Percentiles rank a stretch among this genome's conserved stretches.
Evolutionary conservation across 1,140 invertebrate species (phyloP).

Genomic region (Meloidogyne floridensis): DNA sequence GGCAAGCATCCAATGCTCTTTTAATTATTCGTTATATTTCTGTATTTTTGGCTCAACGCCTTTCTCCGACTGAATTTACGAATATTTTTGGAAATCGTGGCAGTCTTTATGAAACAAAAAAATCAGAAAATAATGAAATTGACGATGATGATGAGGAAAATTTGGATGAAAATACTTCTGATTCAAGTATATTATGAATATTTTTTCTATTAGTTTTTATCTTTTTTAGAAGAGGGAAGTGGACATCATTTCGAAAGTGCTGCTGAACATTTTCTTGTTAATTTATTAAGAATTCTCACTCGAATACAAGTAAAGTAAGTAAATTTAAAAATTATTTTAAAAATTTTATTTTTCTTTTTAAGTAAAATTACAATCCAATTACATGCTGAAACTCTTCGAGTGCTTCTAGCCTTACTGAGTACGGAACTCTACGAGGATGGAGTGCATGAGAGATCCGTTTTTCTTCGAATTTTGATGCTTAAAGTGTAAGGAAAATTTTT

Average conservation of each 20-base stretch:
- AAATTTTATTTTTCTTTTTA: conserved; percentile 52
- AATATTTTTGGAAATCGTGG: conserved; percentile 46
- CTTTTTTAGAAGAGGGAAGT: conserved; percentile 22
- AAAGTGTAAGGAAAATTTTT: conserved; percentile 14
- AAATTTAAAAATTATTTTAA: conserved; percentile 3
- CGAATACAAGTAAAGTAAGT: conserved; percentile 75
- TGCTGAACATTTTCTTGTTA: conserved; percentile 68
- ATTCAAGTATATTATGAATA: neutral
- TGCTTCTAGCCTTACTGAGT: conserved; percentile 71
- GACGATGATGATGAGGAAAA: conserved; percentile 26
- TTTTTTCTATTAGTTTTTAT: conserved; percentile 27
- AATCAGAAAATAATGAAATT: conserved; percentile 24
- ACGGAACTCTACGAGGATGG: conserved; percentile 68
- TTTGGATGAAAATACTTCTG: neutral
- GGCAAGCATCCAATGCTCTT: conserved; percentile 90
- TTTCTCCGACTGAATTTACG: conserved; percentile 69
- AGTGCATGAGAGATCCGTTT: conserved; percentile 67
- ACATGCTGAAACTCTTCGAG: conserved; percentile 68
- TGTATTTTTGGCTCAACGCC: conserved; percentile 80
- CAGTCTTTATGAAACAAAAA: conserved; percentile 10
- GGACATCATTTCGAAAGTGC: conserved; percentile 16
- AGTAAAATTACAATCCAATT: conserved; percentile 85
- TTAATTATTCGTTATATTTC: conserved; percentile 84
- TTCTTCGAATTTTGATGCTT: conserved; percentile 71
- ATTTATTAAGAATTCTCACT: conserved; percentile 77